Base-by-base conservation (phyloP, 2,113 vertebrate species). In the Corynorhinus townsendii region DNA sequence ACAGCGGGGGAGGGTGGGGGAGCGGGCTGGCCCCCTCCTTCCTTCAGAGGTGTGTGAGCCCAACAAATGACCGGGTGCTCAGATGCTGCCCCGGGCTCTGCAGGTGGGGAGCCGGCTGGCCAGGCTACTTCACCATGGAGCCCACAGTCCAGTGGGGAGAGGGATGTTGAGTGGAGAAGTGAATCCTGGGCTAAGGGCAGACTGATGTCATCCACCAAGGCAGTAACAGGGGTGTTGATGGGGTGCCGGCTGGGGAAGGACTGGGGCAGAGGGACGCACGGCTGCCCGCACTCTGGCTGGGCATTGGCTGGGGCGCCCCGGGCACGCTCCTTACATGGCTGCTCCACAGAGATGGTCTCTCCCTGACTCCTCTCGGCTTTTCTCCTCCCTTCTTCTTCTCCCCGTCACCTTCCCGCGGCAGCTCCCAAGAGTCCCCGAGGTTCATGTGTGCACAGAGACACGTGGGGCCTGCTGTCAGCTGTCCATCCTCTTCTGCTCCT, bases 1-100 rank as follows among this genome's bases (percentile, higher is more conserved):
- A 56, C 54, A 3, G 54, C 20, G 26, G 1, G 1, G 66, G 0
- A 0, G 4, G 38, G 4, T 0, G 0, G 11, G 11, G 8, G 54
- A 56, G 54, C 2, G 3, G 9, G n/a, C 17, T 26, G 59, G 35
- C n/a, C 49, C 64, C n/a, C 71, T 43, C 52, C 35, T 43, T 40
- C 35, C 52, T 16, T 47, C 11, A 17, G 82, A 72, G n/a, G 14
- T 28, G 24, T 20, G 0, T 7, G 35, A 5, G 30, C 26, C 24
- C 19, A 7, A 40, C 35, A 71, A 24, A 7, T 0, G 8, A 10
- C 12, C 4, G 2, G 30, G 43, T 4, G 59, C 20, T 40, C 0
- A 0, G 56, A 35, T 1, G 1, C 33, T 2, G 68, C 87, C 9
- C 22, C 0, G 14, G 43, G 35, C 80, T 94, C 59, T 11, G 69